Percentiles rank a stretch among this genome's conserved stretches.
Conservation (phyloP, 2,888 invertebrate genomes). For the Cataglyphis cursor region DNA sequence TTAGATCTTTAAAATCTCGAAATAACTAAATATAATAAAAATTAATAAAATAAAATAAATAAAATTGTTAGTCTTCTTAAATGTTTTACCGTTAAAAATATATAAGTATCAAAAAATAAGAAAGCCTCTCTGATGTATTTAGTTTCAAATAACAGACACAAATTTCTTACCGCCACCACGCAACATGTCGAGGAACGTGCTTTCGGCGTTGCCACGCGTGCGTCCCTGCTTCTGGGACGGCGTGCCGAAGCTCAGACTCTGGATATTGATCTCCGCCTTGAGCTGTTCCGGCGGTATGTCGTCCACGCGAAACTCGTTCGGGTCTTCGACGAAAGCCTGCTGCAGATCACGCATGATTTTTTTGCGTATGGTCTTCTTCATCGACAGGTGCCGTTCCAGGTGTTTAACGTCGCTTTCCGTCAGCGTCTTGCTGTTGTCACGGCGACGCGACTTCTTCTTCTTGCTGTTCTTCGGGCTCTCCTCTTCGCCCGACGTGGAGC, state of each 20-base stretch:
- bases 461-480: conserved; percentile 87
- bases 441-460: conserved; percentile 89
- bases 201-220: conserved; percentile 87
- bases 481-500: conserved; percentile 86
- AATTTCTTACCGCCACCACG: conserved; percentile 87
- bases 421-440: conserved; percentile 91
- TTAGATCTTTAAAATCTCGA: background rate
- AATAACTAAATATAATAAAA: background rate
- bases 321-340: conserved; percentile 92
- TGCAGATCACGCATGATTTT: conserved; percentile 95
- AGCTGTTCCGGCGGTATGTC: conserved; percentile 91
- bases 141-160: background rate
- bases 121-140: background rate
- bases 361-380: conserved; percentile 95
- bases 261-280: conserved; percentile 90
- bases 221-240: conserved; percentile 87
- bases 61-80: background rate
- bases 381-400: conserved; percentile 93
- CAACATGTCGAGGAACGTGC: conserved; percentile 91
- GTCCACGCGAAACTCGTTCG: conserved; percentile 91
- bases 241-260: conserved; percentile 89
- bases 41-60: background rate
- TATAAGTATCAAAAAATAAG: background rate
- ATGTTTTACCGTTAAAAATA: background rate
- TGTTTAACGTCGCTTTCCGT: conserved; percentile 91